Conservation (phyloP, 2,797 vertebrate species). For the Gymnothorax reevesii region DNA sequence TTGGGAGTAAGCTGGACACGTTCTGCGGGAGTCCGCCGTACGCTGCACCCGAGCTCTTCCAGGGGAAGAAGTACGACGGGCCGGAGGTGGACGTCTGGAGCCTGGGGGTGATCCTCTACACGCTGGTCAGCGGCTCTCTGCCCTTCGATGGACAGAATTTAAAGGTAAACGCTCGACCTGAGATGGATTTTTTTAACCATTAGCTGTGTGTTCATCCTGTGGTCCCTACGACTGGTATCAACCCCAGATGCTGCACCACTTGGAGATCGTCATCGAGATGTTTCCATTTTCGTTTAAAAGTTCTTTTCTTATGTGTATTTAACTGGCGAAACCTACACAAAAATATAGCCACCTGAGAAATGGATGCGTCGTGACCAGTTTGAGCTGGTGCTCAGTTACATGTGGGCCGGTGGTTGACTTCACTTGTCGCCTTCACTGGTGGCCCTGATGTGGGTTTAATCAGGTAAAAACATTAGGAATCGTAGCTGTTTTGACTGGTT, state of each 20-base stretch:
- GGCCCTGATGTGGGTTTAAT: no score
- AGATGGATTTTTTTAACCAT: not conserved
- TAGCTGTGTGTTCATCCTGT: not conserved
- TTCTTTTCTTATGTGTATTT: no score
- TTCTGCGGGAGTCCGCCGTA: conserved; percentile 93
- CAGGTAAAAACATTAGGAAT: no score
- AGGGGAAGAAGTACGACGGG: conserved; percentile 79
- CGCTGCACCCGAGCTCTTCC: conserved; percentile 87
- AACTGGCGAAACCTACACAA: not conserved
- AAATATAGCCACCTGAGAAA: not conserved
- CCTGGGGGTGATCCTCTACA: conserved; percentile 80
- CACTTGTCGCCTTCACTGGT: not conserved
- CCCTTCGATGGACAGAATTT: conserved; percentile 75
- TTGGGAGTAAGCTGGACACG: conserved; percentile 90
- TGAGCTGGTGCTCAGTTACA: not conserved
- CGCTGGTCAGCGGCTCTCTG: conserved; percentile 74
- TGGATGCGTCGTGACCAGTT: not conserved
- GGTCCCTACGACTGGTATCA: not conserved
- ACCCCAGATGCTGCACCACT: not conserved
- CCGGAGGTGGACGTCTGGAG: conserved; percentile 83
- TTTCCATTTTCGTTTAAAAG: not conserved
- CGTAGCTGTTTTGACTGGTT: no score
- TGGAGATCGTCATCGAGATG: not conserved
- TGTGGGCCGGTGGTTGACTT: no score
- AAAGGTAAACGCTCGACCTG: conserved; percentile 61